Evolutionary conservation across 1,140 invertebrate genomes (phyloP), one percentile per base, ranked within the genome.

Genomic region (Andrena cerasifolii): DNA sequence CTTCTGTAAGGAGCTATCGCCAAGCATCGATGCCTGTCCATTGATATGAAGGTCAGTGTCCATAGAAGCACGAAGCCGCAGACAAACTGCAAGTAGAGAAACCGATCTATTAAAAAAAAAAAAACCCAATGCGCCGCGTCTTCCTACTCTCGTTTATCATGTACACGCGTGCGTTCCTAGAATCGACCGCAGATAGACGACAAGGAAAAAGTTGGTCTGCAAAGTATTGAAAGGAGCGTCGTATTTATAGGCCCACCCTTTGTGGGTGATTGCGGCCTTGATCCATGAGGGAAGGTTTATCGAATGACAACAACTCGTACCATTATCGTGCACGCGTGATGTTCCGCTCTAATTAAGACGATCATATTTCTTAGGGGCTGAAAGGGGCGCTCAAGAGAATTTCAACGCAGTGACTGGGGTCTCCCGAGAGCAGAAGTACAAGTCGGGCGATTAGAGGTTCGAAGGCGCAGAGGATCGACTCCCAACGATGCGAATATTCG

Each of bases 41-140:
- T 93, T 56, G 93, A 94, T 87, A 95, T 94, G 24, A 94, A 86
- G 4, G 94, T 94, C 43, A 95, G 83, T 3, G 94, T 94, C 94
- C 94, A 95, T 10, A 95, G 90, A 5, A 95, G 89, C 12, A 94
- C 94, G 61, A 94, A 94, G 12, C 94, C 94, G 75, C 94, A 94
- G 0, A 94, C 94, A 67, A 94, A 94, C 94, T 95, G 45, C n/a
- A 61, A 47, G 28, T 10, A 31, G 26, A 36, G 8, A 73, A 51
- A n/a, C n/a, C n/a, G n/a, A n/a, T n/a, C n/a, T n/a, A n/a, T n/a
- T n/a, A n/a, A n/a, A n/a, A n/a, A n/a, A n/a, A n/a, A n/a, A n/a
- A n/a, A n/a, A n/a, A n/a, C n/a, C n/a, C n/a, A n/a, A n/a, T n/a
- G n/a, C n/a, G n/a, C n/a, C n/a, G n/a, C n/a, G n/a, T n/a, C n/a